Evolutionary conservation across 2,888 invertebrate genomes (phyloP), one percentile per base, ranked within the genome.

Genomic region (Minunthozetes semirufus): DNA sequence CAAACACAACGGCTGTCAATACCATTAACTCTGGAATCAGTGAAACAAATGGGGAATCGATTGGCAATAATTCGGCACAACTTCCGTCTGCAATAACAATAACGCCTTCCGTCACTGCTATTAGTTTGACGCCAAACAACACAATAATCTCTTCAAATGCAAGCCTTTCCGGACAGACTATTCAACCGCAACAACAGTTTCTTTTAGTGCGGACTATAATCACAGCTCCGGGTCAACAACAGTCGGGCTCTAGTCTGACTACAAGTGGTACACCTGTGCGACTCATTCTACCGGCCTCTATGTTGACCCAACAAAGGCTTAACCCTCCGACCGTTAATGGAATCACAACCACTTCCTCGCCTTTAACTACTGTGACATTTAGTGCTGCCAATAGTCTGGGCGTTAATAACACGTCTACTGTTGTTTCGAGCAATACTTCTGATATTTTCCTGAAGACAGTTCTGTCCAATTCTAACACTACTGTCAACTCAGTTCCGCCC

Each of bases 351-450:
- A 38, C 29, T 73, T n/a, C 75, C 25, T 13, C 25, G 13, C 66
- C 66, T 42, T 38, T 66, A 42, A 66, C 38, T 66, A 48, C 25
- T 63, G 73, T 73, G 15, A 29, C 46, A 48, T 19, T 66, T 6
- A 63, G 48, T 27, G 29, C 50, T 15, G 50, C 29, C 19, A 72
- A 29, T 53, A 72, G 38, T 59, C 15, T 33, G 38, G 50, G 27
- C 33, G 11, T 50, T 19, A 29, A 53, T 5, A 48, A 33, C 66
- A 27, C 42, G 15, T 17, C 46, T 6, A 70, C 78, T 74, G 76
- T 77, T 53, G 72, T 75, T 19, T 72, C 77, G 48, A 68, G 76
- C 72, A 76, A 75, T 56, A 76, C 77, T 42, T 73, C 78, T 48
- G 72, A 75, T 68, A 17, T 72, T 17, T 42, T 72, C 17, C 38